Evolutionary conservation across 2,888 invertebrate genomes (phyloP).

Genomic region (Diplolepis rosae): DNA sequence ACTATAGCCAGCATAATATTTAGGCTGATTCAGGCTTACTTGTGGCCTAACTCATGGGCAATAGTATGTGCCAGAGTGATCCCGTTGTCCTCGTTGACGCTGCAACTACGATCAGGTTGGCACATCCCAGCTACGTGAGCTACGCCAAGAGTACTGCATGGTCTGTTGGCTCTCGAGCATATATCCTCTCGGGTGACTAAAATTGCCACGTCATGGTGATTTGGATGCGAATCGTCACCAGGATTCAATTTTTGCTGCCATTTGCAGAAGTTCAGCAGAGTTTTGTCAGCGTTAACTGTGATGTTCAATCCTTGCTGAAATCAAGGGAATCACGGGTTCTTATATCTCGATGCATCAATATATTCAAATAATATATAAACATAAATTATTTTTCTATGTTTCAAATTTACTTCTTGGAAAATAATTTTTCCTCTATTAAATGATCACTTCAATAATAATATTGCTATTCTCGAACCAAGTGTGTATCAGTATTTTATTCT

Average conservation of each 20-base stretch:
- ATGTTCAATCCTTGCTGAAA: conserved; percentile 80
- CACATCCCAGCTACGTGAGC: conserved; percentile 82
- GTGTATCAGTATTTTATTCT: too few relatives aligned
- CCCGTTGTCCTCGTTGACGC: conserved; percentile 82
- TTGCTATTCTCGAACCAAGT: too few relatives aligned
- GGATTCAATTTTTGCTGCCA: conserved; percentile 84
- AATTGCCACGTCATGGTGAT: conserved; percentile 93
- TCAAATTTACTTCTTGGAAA: too few relatives aligned
- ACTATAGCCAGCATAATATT: too few relatives aligned
- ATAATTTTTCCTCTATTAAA: too few relatives aligned
- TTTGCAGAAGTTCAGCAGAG: conserved; percentile 88
- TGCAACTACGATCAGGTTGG: conserved; percentile 78
- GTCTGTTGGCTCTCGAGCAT: conserved; percentile 74
- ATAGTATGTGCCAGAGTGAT: conserved; percentile 79
- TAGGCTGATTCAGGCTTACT: conserved; percentile 76
- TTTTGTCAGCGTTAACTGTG: conserved; percentile 87
- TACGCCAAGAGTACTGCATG: conserved; percentile 79
- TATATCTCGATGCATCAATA: not conserved
- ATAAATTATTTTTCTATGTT: too few relatives aligned
- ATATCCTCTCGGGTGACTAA: conserved; percentile 83
- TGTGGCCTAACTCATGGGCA: conserved; percentile 82
- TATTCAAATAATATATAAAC: too few relatives aligned
- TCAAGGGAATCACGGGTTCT: not conserved
- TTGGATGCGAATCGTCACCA: conserved; percentile 84
- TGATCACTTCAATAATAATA: too few relatives aligned